Evolutionary conservation across 2,888 invertebrate genomes (phyloP), one percentile per base, ranked within the genome.

Genomic region (Agriopis marginaria): DNA sequence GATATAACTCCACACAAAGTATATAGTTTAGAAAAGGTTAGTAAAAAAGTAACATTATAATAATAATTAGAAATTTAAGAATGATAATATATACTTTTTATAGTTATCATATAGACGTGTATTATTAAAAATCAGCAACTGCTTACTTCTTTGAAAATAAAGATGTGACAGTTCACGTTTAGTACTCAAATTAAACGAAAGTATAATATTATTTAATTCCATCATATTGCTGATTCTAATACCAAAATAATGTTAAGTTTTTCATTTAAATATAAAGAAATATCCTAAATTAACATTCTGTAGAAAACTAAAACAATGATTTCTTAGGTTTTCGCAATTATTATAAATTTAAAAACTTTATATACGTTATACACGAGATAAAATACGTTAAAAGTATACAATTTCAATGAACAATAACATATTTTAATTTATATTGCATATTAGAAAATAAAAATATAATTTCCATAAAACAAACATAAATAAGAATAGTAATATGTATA

Each of bases 141-240:
- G 85, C 72, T 63, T 82, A 85, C 84, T 75, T 90, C 90, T 92
- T 91, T 89, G 67, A 74, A 82, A 77, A 82, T 82, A 90, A 92
- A 92, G 91, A 90, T 79, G 89, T 83, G 88, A 81, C 90, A 92
- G 88, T 82, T 5, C 78, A 47, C 6, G n/a, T 12, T 47, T n/a
- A n/a, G 32, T 32, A 32, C 32, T 32, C 32, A 47, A 49, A 23
- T 23, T 23, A 23, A 23, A 23, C 2, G 2, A 23, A 23, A 23
- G 17, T 23, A 2, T 23, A 23, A 23, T 23, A 23, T 23, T 23
- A 23, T 23, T 23, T 23, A 23, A 47, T 47, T 47, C 12, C 11
- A n/a, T 47, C n/a, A 8, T 14, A n/a, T 49, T 49, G 7, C 14
- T 49, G 49, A 14, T 49, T n/a, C 14, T n/a, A 14, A 14, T 14